Percentiles rank a stretch among this genome's conserved stretches.
phyloP scores from a whole-genome alignment of 2,888 invertebrate species.

The Apamea epomidion region DNA sequence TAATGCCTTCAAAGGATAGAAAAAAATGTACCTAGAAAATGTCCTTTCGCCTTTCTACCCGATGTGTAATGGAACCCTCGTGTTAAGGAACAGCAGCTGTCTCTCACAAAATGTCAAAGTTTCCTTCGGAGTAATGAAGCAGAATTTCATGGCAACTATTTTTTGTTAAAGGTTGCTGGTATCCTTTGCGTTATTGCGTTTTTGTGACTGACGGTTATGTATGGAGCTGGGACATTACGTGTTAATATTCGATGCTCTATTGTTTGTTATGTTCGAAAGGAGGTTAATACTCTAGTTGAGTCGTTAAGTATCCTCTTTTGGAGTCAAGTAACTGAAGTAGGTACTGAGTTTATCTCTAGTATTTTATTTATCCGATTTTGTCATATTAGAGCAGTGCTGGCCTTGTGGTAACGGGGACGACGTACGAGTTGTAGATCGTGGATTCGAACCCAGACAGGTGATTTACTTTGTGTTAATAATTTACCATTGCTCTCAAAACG shows the following conservation, averaged over 20 bases:
- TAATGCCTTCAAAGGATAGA: conserved; percentile 27
- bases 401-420: too few relatives aligned
- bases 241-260: conserved; percentile 23
- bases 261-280: background rate
- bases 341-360: background rate
- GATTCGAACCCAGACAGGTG: too few relatives aligned
- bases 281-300: conserved; percentile 2
- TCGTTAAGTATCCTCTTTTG: background rate
- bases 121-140: conserved; percentile 67
- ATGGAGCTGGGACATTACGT: conserved; percentile 26
- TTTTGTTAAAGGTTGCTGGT: conserved; percentile 55
- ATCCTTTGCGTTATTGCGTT: conserved; percentile 50
- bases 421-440: too few relatives aligned
- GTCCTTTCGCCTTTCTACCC: conserved; percentile 47
- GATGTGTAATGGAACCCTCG: conserved; percentile 53
- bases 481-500: too few relatives aligned
- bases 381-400: background rate
- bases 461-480: too few relatives aligned
- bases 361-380: background rate
- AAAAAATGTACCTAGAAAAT: conserved; percentile 39
- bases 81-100: conserved; percentile 68
- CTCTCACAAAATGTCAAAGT: conserved; percentile 65
- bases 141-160: conserved; percentile 61
- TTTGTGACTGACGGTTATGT: conserved; percentile 43
- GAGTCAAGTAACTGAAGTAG: background rate